These are phyloP conservation scores for Apostichopus parvimensis DNA, from an alignment of 35 echinoderm and acorn worm species.

Conservation along the genomic window DNA sequence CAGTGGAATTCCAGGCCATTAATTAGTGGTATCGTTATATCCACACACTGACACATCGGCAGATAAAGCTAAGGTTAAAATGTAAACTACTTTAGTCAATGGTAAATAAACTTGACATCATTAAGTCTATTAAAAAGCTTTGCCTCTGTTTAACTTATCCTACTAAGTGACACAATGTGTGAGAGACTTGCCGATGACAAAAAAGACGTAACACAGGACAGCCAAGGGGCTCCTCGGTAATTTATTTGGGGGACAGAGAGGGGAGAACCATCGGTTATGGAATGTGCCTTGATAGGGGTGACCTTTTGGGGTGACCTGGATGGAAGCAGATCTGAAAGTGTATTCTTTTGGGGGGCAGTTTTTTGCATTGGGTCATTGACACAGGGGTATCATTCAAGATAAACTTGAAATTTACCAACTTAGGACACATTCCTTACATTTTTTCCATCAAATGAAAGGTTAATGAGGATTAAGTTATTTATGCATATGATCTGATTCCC, in stretches of 20 bases:
- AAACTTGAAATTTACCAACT: too few species aligned
- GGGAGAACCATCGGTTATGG: neutral
- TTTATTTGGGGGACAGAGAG: neutral
- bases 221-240: neutral
- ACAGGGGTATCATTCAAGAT: too few species aligned
- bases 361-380: too few species aligned
- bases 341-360: too few species aligned
- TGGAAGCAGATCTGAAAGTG: neutral
- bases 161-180: neutral
- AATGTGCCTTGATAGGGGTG: conserved; percentile 10
- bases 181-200: conserved; percentile 7
- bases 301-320: neutral
- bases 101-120: conserved; percentile 25
- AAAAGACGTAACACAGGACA: neutral
- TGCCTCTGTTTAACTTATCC: conserved; percentile 25
- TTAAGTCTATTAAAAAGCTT: conserved; percentile 13
- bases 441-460: too few species aligned
- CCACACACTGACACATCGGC: neutral
- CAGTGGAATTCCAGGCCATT: conserved; percentile 18
- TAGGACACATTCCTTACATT: too few species aligned
- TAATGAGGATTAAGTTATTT: too few species aligned
- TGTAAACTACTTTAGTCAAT: neutral
- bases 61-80: neutral
- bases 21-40: conserved; percentile 6
- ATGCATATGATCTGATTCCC: too few species aligned